Percentiles rank a stretch among this genome's conserved stretches.
These are phyloP conservation scores for Clarias laeviceps DNA, from an alignment of 2,797 vertebrate genomes.

Conservation along the genomic window DNA sequence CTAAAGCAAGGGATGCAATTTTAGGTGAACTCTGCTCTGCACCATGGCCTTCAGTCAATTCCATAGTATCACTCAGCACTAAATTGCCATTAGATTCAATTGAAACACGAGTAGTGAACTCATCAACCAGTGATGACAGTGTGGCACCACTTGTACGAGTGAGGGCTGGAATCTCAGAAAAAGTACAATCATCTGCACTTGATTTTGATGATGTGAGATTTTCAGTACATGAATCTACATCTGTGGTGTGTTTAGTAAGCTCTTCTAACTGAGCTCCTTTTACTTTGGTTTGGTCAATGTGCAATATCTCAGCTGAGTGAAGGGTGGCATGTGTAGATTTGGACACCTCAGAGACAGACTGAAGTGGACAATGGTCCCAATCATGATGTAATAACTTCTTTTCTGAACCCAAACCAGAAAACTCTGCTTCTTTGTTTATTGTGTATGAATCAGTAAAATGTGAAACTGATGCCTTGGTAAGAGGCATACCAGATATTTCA, in stretches of 20 bases:
- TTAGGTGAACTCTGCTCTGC: not conserved
- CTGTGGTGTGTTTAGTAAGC: slow-evolving; percentile 36
- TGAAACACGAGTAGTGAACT: slow-evolving; percentile 4
- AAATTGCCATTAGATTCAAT: slow-evolving; percentile 5
- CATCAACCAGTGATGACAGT: slow-evolving; percentile 7
- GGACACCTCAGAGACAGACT: slow-evolving; percentile 17
- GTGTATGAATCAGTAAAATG: slow-evolving; percentile 43
- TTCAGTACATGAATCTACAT: slow-evolving; percentile 23
- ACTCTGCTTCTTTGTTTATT: slow-evolving; percentile 51
- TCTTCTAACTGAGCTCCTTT: slow-evolving; percentile 25
- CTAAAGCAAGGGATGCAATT: not conserved
- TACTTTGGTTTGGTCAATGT: slow-evolving; percentile 10
- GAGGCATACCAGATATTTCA: not conserved
- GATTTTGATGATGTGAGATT: slow-evolving; percentile 33
- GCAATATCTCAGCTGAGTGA: slow-evolving; percentile 4
- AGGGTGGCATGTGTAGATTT: slow-evolving; percentile 26
- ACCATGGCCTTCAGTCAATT: not conserved
- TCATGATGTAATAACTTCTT: slow-evolving; percentile 19
- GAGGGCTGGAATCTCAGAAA: not conserved
- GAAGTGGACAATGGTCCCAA: slow-evolving; percentile 19
- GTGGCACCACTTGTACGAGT: not conserved
- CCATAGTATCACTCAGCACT: slow-evolving; percentile 8
- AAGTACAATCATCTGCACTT: not conserved
- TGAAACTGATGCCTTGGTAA: slow-evolving; percentile 22
- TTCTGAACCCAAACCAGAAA: slow-evolving; percentile 36